These are phyloP conservation scores for Asobara japonica DNA, from an alignment of 1,140 invertebrate species.

Conservation along the genomic window DNA sequence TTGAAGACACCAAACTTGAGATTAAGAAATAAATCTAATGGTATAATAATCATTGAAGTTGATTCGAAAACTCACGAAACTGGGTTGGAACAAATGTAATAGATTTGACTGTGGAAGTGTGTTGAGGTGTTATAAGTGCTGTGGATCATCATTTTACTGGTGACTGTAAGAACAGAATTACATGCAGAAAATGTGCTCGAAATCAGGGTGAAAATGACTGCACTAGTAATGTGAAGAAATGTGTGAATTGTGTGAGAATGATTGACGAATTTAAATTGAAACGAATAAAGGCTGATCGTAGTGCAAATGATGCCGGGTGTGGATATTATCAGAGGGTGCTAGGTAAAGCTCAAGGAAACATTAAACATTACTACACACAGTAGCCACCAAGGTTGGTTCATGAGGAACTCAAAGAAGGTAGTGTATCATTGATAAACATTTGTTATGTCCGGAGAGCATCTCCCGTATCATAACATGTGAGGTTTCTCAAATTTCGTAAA, in stretches of 20 bases:
- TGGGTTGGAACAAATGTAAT: constrained; percentile 30
- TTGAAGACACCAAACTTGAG: not conserved
- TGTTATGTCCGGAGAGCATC: too few species aligned
- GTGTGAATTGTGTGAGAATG: constrained; percentile 25
- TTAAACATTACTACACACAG: not conserved
- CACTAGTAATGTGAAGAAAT: not conserved
- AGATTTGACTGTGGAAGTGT: constrained; percentile 28
- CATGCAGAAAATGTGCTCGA: constrained; percentile 16
- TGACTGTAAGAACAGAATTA: constrained; percentile 24
- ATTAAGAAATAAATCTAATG: constrained; percentile 14
- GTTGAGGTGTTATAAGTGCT: constrained; percentile 34
- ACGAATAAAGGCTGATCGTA: constrained; percentile 2
- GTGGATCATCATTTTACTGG: constrained; percentile 25
- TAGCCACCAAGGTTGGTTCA: not conserved
- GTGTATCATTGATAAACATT: constrained; percentile 9
- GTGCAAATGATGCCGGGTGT: constrained; percentile 16
- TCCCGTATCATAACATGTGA: too few species aligned
- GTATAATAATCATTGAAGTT: constrained; percentile 16
- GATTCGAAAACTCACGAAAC: constrained; percentile 27
- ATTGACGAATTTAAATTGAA: not conserved
- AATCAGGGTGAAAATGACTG: constrained; percentile 20
- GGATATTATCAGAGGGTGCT: not conserved
- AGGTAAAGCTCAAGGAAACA: constrained; percentile 2
- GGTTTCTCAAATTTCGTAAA: too few species aligned
- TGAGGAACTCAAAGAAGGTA: not conserved